A percentile compares a stretch with the other conserved stretches of the same genome.
These are phyloP conservation scores for Latrodectus hesperus DNA, from an alignment of 2,888 invertebrate genomes.

Conservation along the genomic window DNA sequence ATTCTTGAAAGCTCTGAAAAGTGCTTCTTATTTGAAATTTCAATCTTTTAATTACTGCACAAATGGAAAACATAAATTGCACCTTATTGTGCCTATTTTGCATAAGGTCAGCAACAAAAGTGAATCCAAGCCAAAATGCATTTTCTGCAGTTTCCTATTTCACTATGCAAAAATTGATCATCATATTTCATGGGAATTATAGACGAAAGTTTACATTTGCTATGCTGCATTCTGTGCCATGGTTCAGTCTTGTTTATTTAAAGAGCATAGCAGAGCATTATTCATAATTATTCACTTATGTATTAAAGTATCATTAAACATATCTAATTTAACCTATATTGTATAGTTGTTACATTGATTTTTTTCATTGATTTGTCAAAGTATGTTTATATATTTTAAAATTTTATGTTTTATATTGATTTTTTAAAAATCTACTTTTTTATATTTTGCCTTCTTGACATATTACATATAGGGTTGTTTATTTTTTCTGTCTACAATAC, in stretches of 20 bases:
- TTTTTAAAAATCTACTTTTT: constrained; percentile 17
- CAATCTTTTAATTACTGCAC: not conserved
- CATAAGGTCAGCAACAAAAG: not conserved
- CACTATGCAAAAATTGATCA: not conserved
- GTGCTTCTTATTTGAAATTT: no score
- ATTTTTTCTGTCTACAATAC: not conserved
- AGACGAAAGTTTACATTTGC: constrained; percentile 59
- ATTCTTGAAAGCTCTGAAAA: no score
- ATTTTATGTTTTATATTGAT: constrained; percentile 51
- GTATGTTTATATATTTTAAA: constrained; percentile 56
- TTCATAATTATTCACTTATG: constrained; percentile 27
- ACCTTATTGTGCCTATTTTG: not conserved
- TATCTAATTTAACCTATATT: constrained; percentile 50
- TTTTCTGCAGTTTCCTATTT: not conserved
- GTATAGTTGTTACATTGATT: constrained; percentile 53
- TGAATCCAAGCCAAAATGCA: not conserved
- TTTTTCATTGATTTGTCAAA: constrained; percentile 45
- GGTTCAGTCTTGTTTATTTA: constrained; percentile 35
- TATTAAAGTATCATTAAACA: constrained; percentile 51
- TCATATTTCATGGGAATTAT: constrained; percentile 13
- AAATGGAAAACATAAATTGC: not conserved
- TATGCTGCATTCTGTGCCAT: constrained; percentile 65
- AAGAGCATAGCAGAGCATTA: constrained; percentile 43
- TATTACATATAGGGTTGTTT: not conserved
- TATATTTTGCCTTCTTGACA: not conserved